Evolutionary conservation across 2,797 vertebrate species (phyloP).

Genomic region (Odontamblyopus lacepedii): DNA sequence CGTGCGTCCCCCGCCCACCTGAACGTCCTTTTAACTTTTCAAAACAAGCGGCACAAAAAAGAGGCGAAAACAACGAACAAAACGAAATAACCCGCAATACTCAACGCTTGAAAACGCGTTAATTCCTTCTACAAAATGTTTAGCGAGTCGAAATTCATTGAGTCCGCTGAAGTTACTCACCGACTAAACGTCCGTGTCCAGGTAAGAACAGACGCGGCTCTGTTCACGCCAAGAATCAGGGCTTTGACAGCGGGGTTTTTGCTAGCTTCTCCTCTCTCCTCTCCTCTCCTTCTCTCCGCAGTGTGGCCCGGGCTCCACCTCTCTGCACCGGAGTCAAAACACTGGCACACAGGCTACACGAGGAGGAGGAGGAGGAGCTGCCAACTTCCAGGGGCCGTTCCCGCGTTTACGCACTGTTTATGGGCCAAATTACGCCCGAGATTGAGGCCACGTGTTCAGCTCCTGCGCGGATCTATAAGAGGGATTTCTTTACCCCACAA

Average conservation of each 20-base stretch:
- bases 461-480: too few species aligned
- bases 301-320: slow-evolving; percentile 6
- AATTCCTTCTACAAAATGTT: background rate
- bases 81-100: background rate
- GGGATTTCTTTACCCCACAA: too few species aligned
- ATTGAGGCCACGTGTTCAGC: too few species aligned
- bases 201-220: slow-evolving; percentile 2
- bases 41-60: background rate
- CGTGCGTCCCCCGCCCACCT: background rate
- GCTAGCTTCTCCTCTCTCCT: background rate
- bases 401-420: slow-evolving; percentile 7
- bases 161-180: background rate
- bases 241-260: slow-evolving; percentile 5
- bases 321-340: slow-evolving; percentile 13
- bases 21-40: background rate
- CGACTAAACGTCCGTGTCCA: background rate
- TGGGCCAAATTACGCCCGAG: background rate
- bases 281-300: background rate
- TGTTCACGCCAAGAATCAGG: slow-evolving; percentile 9
- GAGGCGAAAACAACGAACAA: background rate
- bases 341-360: slow-evolving; percentile 11
- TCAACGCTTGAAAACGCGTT: background rate
- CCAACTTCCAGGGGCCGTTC: background rate
- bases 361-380: slow-evolving; percentile 8
- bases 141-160: background rate